Evolutionary conservation across 2,797 vertebrate species (phyloP).

Genomic region (Pseudochirops corinnae): DNA sequence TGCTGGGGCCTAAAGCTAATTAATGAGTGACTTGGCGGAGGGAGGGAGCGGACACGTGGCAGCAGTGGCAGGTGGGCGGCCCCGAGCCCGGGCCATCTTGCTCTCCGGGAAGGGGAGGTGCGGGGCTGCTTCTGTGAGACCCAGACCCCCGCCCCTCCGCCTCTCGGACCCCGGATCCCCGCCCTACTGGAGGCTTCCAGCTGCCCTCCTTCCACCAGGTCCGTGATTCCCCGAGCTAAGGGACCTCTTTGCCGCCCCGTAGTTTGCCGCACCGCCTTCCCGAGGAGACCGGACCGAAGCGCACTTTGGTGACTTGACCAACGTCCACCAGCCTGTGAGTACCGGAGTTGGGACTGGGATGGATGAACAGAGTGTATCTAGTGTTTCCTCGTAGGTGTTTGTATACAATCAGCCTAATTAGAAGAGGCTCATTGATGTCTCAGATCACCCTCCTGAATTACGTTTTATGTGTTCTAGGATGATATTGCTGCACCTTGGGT

Average conservation of each 20-base stretch:
- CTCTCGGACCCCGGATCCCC: rapidly evolving
- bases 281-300: no score
- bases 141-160: no score
- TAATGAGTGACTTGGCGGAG: not conserved
- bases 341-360: not conserved
- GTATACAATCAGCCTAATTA: no score
- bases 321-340: not conserved
- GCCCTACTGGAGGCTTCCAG: not conserved
- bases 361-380: no score
- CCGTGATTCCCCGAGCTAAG: not conserved
- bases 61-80: not conserved
- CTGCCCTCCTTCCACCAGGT: not conserved
- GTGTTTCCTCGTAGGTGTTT: no score
- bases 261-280: no score
- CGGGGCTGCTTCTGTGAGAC: not conserved
- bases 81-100: not conserved
- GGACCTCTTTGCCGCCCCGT: no score
- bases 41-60: slow-evolving; percentile 73
- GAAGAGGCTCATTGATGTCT: no score
- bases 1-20: not conserved
- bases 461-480: no score
- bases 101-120: not conserved
- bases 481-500: no score
- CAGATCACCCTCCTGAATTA: no score
- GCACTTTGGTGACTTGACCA: no score